phyloP scores from a whole-genome alignment of 2,888 invertebrate genomes.

The Tipula confusa region DNA sequence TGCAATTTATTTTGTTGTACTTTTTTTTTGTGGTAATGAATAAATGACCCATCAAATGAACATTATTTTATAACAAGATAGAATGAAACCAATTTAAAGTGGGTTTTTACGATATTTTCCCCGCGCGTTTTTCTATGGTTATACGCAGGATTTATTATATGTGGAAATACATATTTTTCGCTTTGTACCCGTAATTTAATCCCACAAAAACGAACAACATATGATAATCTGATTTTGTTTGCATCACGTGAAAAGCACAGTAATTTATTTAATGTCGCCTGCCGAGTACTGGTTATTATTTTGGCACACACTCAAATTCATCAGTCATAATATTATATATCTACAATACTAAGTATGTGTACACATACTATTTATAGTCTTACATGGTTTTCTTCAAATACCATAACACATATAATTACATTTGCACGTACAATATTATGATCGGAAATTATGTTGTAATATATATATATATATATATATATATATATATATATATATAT shows the following conservation, averaged over 20 bases:
- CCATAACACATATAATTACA: background rate
- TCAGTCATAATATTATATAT: background rate
- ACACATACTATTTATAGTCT: background rate
- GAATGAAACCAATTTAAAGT: background rate
- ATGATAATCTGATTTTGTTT: background rate
- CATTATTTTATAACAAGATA: constrained; percentile 21
- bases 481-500: too few relatives aligned
- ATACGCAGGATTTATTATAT: background rate
- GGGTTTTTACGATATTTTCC: background rate
- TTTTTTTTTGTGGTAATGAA: background rate
- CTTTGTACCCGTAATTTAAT: constrained; percentile 14
- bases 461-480: too few relatives aligned
- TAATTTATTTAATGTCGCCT: background rate
- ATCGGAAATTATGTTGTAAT: background rate
- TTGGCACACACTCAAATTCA: background rate
- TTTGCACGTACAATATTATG: background rate
- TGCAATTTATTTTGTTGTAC: background rate
- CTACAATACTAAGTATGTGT: background rate
- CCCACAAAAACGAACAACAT: too few relatives aligned
- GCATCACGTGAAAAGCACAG: background rate
- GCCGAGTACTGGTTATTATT: background rate
- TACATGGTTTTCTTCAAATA: background rate
- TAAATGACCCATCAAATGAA: constrained; percentile 9
- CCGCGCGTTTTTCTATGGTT: background rate
- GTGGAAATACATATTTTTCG: background rate